Conservation (phyloP, 2,888 invertebrate genomes). For the Drosophila subquinaria region DNA sequence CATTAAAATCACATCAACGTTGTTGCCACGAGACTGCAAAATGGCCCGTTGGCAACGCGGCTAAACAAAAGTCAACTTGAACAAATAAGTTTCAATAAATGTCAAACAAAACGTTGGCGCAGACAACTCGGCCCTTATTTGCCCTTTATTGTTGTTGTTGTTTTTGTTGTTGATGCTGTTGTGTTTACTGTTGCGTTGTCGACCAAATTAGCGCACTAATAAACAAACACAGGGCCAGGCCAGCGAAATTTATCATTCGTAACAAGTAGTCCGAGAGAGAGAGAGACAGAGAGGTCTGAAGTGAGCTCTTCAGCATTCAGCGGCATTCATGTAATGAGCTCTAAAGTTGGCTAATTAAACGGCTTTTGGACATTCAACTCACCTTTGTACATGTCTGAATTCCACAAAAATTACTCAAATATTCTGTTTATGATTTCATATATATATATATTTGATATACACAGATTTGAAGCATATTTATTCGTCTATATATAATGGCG, state of each 20-base stretch:
- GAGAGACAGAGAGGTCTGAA: slow-evolving; percentile 4
- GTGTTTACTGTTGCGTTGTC: slow-evolving; percentile 47
- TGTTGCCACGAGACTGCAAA: slow-evolving; percentile 22
- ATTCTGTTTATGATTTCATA: slow-evolving; percentile 17
- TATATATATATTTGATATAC: slow-evolving; percentile 42
- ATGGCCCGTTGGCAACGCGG: slow-evolving; percentile 30
- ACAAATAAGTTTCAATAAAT: slow-evolving; percentile 72
- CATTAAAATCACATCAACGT: slow-evolving; percentile 44
- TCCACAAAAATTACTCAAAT: background rate
- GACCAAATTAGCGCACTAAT: slow-evolving; percentile 49
- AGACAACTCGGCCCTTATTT: slow-evolving; percentile 31
- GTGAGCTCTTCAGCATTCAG: slow-evolving; percentile 4
- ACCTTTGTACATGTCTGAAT: background rate
- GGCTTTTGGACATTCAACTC: slow-evolving; percentile 15
- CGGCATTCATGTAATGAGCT: slow-evolving; percentile 23
- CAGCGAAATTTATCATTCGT: slow-evolving; percentile 44
- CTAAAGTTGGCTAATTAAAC: slow-evolving; percentile 69
- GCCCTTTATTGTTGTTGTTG: slow-evolving; percentile 7
- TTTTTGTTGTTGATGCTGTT: slow-evolving; percentile 15
- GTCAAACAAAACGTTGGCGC: slow-evolving; percentile 59
- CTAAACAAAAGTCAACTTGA: slow-evolving; percentile 48
- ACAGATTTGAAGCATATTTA: slow-evolving; percentile 50
- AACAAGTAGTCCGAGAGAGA: slow-evolving; percentile 25
- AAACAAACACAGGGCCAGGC: slow-evolving; percentile 28
- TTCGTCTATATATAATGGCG: slow-evolving; percentile 27